Evolutionary conservation across 2,113 vertebrate species (phyloP).

Genomic region (Ranitomeya imitator): DNA sequence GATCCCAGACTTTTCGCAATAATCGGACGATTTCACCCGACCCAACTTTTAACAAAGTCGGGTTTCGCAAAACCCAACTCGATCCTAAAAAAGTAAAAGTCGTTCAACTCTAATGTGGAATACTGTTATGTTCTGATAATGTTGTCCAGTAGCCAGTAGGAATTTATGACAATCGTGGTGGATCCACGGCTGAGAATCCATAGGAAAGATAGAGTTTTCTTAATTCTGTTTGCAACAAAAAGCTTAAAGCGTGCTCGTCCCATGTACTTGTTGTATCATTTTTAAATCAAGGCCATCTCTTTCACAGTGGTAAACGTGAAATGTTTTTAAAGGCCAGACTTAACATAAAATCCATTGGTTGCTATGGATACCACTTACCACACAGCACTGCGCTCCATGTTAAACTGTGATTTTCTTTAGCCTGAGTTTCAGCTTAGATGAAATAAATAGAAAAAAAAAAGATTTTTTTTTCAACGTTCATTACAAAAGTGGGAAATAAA

Average conservation of each 20-base stretch:
- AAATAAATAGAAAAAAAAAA: constrained; percentile 69
- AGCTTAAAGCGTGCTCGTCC: constrained; percentile 69
- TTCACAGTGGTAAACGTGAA: constrained; percentile 83
- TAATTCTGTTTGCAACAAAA: constrained; percentile 76
- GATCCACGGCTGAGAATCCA: constrained; percentile 59
- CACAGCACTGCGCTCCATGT: constrained; percentile 79
- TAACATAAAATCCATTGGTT: constrained; percentile 88
- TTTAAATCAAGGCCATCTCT: constrained; percentile 85
- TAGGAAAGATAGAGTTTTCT: constrained; percentile 64
- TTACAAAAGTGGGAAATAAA: constrained; percentile 62
- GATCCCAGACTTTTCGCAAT: no score
- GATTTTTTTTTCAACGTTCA: constrained; percentile 79
- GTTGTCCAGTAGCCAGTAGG: constrained; percentile 54
- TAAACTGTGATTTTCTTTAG: constrained; percentile 79
- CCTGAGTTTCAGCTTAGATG: constrained; percentile 79
- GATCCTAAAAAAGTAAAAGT: no score
- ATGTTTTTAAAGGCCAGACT: constrained; percentile 87
- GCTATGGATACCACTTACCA: constrained; percentile 83
- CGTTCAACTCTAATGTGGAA: no score
- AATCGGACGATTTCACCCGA: no score
- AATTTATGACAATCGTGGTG: constrained; percentile 66
- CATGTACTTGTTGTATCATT: constrained; percentile 79
- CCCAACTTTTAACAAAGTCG: no score
- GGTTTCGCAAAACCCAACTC: no score
- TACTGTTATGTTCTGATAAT: neutral